Evolutionary conservation across 2,888 invertebrate genomes (phyloP).

Genomic region (Erebia aethiops): DNA sequence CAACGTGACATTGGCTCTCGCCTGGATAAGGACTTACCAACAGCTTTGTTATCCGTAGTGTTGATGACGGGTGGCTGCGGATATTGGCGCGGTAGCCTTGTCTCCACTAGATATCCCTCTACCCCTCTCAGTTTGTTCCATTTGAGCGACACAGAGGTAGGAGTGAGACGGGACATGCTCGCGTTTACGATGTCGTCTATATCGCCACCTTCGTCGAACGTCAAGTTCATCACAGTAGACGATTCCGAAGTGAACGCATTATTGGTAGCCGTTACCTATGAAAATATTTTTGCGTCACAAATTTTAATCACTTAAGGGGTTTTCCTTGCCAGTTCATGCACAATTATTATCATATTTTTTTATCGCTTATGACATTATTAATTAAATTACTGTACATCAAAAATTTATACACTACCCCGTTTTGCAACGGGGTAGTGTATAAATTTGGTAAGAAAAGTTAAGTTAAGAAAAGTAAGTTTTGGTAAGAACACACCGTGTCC

Average conservation of each 20-base stretch:
- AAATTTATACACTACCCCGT: too few relatives aligned
- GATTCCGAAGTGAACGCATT: conserved; percentile 82
- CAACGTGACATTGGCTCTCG: neutral
- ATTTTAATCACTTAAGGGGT: too few relatives aligned
- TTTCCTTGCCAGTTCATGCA: too few relatives aligned
- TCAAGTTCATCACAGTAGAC: conserved; percentile 82
- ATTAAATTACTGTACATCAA: too few relatives aligned
- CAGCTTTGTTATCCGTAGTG: conserved; percentile 74
- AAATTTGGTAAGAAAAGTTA: too few relatives aligned
- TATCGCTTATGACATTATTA: too few relatives aligned
- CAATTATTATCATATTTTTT: too few relatives aligned
- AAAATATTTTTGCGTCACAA: neutral
- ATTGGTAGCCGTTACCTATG: conserved; percentile 86
- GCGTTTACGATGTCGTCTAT: conserved; percentile 84
- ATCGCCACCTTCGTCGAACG: conserved; percentile 86
- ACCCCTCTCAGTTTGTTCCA: conserved; percentile 85
- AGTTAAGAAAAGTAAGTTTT: too few relatives aligned
- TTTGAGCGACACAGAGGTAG: conserved; percentile 78
- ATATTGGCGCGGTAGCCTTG: conserved; percentile 80
- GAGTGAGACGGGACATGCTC: conserved; percentile 70
- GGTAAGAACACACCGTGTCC: too few relatives aligned
- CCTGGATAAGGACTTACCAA: conserved; percentile 54
- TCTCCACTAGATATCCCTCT: conserved; percentile 83
- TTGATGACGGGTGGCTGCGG: conserved; percentile 71
- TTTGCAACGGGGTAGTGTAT: too few relatives aligned